Conservation (phyloP, 1,140 invertebrate species). For the Drosophila leontia region DNA sequence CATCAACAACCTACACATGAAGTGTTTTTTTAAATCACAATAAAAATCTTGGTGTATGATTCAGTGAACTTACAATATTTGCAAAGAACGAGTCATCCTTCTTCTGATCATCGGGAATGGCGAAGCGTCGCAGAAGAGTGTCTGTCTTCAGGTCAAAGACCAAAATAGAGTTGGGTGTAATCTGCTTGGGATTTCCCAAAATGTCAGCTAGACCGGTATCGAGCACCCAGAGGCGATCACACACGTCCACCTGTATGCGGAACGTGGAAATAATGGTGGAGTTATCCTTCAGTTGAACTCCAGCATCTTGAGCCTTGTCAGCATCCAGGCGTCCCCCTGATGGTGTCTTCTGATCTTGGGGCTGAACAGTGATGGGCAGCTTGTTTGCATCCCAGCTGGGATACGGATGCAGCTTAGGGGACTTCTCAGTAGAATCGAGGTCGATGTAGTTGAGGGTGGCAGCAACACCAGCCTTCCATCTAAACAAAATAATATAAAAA, state of each 20-base stretch:
- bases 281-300: conserved; percentile 85
- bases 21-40: not conserved
- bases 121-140: conserved; percentile 88
- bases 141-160: conserved; percentile 92
- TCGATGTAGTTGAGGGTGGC: conserved; percentile 90
- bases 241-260: conserved; percentile 88
- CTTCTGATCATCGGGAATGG: conserved; percentile 88
- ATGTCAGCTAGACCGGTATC: conserved; percentile 91
- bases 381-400: conserved; percentile 89
- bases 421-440: conserved; percentile 86
- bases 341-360: conserved; percentile 62
- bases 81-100: conserved; percentile 90
- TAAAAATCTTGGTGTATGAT: not conserved
- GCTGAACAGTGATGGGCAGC: conserved; percentile 85
- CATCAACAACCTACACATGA: conserved; percentile 87
- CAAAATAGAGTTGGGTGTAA: conserved; percentile 88
- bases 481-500: conserved; percentile 42
- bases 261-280: conserved; percentile 88
- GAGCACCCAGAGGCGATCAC: conserved; percentile 91
- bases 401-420: conserved; percentile 89
- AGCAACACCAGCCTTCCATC: conserved; percentile 91
- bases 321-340: conserved; percentile 80
- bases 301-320: conserved; percentile 68
- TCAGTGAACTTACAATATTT: conserved; percentile 87
- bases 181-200: conserved; percentile 87